Conservation (phyloP, 2,797 vertebrate genomes). For the Thaleichthys pacificus region DNA sequence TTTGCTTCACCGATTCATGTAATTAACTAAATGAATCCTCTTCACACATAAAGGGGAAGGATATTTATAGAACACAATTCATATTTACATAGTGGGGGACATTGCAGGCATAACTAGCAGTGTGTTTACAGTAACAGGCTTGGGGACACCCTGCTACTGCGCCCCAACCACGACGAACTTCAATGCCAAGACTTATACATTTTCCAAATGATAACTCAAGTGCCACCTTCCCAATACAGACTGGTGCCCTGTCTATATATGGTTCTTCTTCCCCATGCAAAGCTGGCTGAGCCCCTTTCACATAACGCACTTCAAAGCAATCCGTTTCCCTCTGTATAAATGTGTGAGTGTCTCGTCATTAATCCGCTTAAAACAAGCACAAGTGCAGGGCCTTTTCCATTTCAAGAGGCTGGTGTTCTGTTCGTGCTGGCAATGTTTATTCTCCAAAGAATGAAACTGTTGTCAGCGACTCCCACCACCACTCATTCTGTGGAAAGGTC, state of each 20-base stretch:
- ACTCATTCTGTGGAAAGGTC: conserved; percentile 49
- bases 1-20: background rate
- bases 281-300: conserved; percentile 10
- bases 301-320: conserved; percentile 34
- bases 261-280: conserved; percentile 28
- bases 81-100: background rate
- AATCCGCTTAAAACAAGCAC: conserved; percentile 52
- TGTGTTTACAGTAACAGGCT: background rate
- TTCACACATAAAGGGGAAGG: background rate
- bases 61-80: background rate
- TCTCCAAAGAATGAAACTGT: conserved; percentile 47
- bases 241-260: conserved; percentile 41
- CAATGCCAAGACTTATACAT: background rate
- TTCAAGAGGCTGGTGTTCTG: conserved; percentile 50
- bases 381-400: conserved; percentile 54
- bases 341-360: conserved; percentile 31
- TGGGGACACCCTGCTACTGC: conserved; percentile 7
- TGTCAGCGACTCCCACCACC: conserved; percentile 33
- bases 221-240: background rate
- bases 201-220: conserved; percentile 14
- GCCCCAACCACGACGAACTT: conserved; percentile 12
- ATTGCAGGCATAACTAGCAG: background rate
- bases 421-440: conserved; percentile 49
- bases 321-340: conserved; percentile 28
- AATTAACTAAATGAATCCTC: background rate